These are phyloP conservation scores for Archaeoteleia sp. DNA, from an alignment of 2,888 invertebrate genomes.

Conservation along the genomic window DNA sequence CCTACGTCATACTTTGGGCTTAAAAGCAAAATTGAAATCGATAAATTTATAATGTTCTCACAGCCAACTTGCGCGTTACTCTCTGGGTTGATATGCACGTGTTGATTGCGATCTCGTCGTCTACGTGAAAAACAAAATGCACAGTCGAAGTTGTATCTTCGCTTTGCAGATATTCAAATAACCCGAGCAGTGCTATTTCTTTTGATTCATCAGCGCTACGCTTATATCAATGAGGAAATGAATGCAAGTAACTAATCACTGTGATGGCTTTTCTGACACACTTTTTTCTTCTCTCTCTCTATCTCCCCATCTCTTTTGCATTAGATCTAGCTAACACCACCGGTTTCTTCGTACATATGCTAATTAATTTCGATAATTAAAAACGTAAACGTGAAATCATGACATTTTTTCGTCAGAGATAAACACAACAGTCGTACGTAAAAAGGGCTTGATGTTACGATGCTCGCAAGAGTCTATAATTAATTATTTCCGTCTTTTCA, in stretches of 20 bases:
- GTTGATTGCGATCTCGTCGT: slow-evolving; percentile 41
- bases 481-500: slow-evolving; percentile 25
- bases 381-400: slow-evolving; percentile 4
- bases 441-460: not conserved
- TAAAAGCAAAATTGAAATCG: slow-evolving; percentile 17
- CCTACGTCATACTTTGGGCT: slow-evolving; percentile 14
- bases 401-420: not conserved
- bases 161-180: not conserved
- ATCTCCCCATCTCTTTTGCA: no score
- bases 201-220: not conserved
- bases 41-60: slow-evolving; percentile 41
- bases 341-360: not conserved
- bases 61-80: slow-evolving; percentile 57
- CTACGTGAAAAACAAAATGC: slow-evolving; percentile 18
- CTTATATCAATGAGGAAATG: not conserved
- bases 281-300: not conserved
- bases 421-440: slow-evolving; percentile 3
- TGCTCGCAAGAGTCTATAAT: slow-evolving; percentile 20
- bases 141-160: slow-evolving; percentile 8
- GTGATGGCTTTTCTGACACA: slow-evolving; percentile 44
- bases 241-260: not conserved
- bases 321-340: not conserved
- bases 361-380: slow-evolving; percentile 14
- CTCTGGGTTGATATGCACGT: slow-evolving; percentile 47
- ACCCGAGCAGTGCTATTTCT: not conserved